phyloP scores from a whole-genome alignment of 2,797 vertebrate genomes.

The Austrolebias charrua region DNA sequence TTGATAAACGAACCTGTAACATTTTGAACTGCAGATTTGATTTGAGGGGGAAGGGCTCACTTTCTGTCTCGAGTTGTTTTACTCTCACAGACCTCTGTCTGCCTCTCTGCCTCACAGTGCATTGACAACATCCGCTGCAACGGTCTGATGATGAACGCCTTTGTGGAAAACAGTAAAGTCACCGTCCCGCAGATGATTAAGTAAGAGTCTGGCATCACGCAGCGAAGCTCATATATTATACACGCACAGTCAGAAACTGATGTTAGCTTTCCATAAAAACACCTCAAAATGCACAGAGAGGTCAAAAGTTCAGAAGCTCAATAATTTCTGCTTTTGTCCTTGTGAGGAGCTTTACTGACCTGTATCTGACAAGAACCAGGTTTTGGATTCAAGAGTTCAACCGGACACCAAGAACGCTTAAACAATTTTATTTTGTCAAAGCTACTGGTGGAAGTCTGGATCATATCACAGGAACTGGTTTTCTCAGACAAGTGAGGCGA shows the following conservation, averaged over 20 bases:
- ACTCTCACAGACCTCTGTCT: slow-evolving; percentile 1
- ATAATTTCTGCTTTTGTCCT: not conserved
- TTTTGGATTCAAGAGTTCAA: too few species aligned
- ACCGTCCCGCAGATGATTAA: slow-evolving; percentile 98
- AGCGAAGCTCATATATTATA: slow-evolving; percentile 16
- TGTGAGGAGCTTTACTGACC: not conserved
- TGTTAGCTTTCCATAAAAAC: slow-evolving; percentile 8
- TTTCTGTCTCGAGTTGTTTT: slow-evolving; percentile 1
- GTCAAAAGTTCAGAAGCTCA: not conserved
- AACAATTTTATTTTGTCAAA: too few species aligned
- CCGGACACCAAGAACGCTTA: too few species aligned
- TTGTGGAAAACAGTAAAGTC: slow-evolving; percentile 97
- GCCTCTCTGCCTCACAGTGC: slow-evolving; percentile 77
- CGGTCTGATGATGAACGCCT: slow-evolving; percentile 97
- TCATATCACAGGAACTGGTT: too few species aligned
- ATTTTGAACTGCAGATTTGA: not conserved
- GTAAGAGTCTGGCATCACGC: slow-evolving; percentile 72
- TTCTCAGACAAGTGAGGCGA: too few species aligned
- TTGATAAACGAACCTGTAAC: not conserved
- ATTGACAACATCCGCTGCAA: slow-evolving; percentile 99
- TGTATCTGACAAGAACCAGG: not conserved
- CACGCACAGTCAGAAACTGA: slow-evolving; percentile 19
- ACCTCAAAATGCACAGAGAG: slow-evolving; percentile 10
- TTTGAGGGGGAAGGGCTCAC: not conserved
- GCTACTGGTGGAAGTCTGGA: too few species aligned